Evolutionary conservation across 2,113 vertebrate genomes (phyloP), one percentile per base, ranked within the genome.

Genomic region (Dissostichus mawsoni): DNA sequence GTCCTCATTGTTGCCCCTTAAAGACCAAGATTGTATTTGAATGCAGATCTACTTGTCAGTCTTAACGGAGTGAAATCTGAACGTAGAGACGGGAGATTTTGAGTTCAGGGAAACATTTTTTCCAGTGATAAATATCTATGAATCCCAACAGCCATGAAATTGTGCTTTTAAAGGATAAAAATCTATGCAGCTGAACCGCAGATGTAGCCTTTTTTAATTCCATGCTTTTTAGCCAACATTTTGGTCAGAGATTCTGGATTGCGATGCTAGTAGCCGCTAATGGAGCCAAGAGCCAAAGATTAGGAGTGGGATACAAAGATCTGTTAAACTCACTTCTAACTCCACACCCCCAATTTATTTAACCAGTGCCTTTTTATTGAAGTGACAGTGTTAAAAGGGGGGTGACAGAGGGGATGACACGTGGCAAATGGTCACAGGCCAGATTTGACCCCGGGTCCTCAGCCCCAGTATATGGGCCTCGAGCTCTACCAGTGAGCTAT

Each of bases 11-110:
- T 58, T 44, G 51, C 77, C 66, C 66, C 57, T 63, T 17, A 68
- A 84, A 63, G 57, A 81, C 29, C 23, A 11, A 1, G 20, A 11
- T 56, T 64, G 47, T 45, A 16, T 80, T 82, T 51, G 69, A 20
- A 8, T n/a, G 12, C 18, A 47, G 45, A 17, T 6, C 17, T n/a
- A 50, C 36, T 41, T 41, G 36, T 20, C 7, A 8, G 20, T 25
- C 20, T 11, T 29, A 29, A 29, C 29, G 29, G 29, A 29, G 29
- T 29, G 29, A 29, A 52, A 53, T 64, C 8, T 25, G 33, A 45
- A 45, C 4, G 1, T 45, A 25, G 10, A 5, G 59, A n/a, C 13
- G 5, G 5, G 41, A 12, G 11, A 8, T 12, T 11, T 8, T 66
- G 16, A 20, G 33, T 16, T 59, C 25, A 59, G 13, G 12, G 36